Conservation (phyloP, 2,113 vertebrate species). For the Pandion haliaetus region DNA sequence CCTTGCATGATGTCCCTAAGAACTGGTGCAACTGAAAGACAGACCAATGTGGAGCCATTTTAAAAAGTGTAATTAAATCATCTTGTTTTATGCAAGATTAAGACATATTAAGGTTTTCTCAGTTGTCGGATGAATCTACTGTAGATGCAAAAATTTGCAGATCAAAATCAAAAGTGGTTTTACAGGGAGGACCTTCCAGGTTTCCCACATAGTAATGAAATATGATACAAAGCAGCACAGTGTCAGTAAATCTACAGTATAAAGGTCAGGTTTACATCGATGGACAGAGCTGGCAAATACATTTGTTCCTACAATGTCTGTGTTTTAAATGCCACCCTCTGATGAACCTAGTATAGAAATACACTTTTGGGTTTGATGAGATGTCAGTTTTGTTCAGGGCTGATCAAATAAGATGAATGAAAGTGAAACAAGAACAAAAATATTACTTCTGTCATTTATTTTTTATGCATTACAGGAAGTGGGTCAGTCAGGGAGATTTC, state of each 20-base stretch:
- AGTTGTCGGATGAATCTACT: background rate
- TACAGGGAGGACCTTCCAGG: slow-evolving; percentile 50
- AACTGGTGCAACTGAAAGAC: background rate
- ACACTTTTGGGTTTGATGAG: slow-evolving; percentile 78
- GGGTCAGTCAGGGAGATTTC: slow-evolving; percentile 74
- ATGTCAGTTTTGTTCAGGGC: slow-evolving; percentile 80
- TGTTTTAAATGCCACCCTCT: slow-evolving; percentile 82
- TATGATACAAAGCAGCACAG: slow-evolving; percentile 70
- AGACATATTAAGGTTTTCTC: background rate
- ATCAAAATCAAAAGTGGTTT: slow-evolving; percentile 44
- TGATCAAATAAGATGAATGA: slow-evolving; percentile 85
- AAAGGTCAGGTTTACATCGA: slow-evolving; percentile 80
- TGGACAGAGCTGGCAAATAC: slow-evolving; percentile 73
- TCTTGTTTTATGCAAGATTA: background rate
- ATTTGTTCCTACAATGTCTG: slow-evolving; percentile 76
- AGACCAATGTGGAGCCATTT: background rate
- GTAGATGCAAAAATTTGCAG: background rate
- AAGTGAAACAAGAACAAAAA: slow-evolving; percentile 80
- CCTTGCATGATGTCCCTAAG: background rate
- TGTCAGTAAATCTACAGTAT: slow-evolving; percentile 77
- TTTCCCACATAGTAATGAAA: slow-evolving; percentile 66
- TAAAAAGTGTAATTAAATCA: background rate
- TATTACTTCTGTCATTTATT: slow-evolving; percentile 76
- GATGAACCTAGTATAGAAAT: slow-evolving; percentile 72
- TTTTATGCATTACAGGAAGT: slow-evolving; percentile 71